phyloP scores from a whole-genome alignment of 1,140 invertebrate genomes.

The Cydia fagiglandana region DNA sequence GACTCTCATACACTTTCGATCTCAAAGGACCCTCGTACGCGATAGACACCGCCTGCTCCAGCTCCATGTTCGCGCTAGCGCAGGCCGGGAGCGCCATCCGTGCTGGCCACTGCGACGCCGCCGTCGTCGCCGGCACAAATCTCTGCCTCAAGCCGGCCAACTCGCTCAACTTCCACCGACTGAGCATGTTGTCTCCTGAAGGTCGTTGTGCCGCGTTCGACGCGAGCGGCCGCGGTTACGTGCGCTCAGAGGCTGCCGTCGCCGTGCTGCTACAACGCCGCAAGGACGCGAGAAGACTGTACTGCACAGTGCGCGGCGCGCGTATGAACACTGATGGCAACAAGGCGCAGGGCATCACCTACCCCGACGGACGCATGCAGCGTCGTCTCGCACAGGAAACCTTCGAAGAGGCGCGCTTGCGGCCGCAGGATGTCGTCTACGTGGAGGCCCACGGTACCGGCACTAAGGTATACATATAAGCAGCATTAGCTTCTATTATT shows the following conservation, averaged over 20 bases:
- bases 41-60: slow-evolving; percentile 97
- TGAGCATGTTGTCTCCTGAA: slow-evolving; percentile 92
- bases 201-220: slow-evolving; percentile 97
- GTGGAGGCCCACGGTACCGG: slow-evolving; percentile 98
- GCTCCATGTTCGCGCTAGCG: slow-evolving; percentile 92
- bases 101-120: slow-evolving; percentile 93
- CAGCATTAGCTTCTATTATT: background rate
- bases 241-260: slow-evolving; percentile 92
- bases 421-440: slow-evolving; percentile 90
- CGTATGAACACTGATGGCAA: slow-evolving; percentile 94
- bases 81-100: slow-evolving; percentile 92
- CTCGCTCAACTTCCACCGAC: slow-evolving; percentile 94
- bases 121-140: slow-evolving; percentile 93
- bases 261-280: slow-evolving; percentile 90
- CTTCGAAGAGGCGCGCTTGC: slow-evolving; percentile 89
- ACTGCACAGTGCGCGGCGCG: slow-evolving; percentile 91
- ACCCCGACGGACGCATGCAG: slow-evolving; percentile 92
- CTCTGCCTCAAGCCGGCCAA: slow-evolving; percentile 92
- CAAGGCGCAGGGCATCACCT: slow-evolving; percentile 95
- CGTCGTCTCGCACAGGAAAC: slow-evolving; percentile 91
- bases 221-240: slow-evolving; percentile 93
- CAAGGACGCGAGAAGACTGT: slow-evolving; percentile 87
- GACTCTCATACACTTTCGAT: slow-evolving; percentile 97
- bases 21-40: slow-evolving; percentile 95
- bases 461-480: slow-evolving; percentile 84